A percentile compares a stretch with the other conserved stretches of the same genome.
Evolutionary conservation across 2,113 vertebrate species (phyloP).

Genomic region (Sylvilagus bachmani): DNA sequence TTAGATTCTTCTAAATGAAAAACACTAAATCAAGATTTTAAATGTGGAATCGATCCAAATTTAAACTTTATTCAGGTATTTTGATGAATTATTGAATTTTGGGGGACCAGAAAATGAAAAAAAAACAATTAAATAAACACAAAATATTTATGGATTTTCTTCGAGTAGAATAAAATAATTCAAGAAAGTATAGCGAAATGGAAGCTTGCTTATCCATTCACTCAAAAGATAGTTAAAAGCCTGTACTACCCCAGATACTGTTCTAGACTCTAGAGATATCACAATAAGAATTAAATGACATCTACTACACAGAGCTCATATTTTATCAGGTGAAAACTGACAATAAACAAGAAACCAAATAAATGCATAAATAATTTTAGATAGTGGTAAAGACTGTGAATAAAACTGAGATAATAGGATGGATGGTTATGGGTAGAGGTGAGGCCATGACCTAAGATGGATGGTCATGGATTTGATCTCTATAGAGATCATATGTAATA

Average conservation of each 20-base stretch:
- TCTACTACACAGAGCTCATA: background rate
- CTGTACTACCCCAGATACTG: background rate
- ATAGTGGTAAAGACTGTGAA: background rate
- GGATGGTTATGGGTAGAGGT: background rate
- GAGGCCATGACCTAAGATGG: background rate
- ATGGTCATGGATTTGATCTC: background rate
- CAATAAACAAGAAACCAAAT: conserved; percentile 10
- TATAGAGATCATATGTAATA: background rate
- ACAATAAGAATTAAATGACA: background rate
- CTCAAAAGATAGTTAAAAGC: background rate
- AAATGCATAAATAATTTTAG: conserved; percentile 21
- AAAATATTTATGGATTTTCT: conserved; percentile 60
- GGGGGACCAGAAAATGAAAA: conserved; percentile 14
- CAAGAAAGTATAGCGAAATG: conserved; percentile 21
- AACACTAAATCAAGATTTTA: conserved; percentile 66
- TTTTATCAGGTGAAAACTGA: conserved; percentile 36
- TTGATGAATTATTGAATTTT: conserved; percentile 68
- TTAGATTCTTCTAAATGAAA: conserved; percentile 19
- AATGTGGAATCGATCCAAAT: conserved; percentile 63
- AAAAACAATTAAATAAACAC: conserved; percentile 48
- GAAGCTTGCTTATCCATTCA: background rate
- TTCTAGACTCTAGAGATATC: background rate
- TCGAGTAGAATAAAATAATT: conserved; percentile 36
- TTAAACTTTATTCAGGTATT: conserved; percentile 65
- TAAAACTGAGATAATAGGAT: background rate